phyloP scores from a whole-genome alignment of 2,113 vertebrate species.

The Australoheros scitulus region DNA sequence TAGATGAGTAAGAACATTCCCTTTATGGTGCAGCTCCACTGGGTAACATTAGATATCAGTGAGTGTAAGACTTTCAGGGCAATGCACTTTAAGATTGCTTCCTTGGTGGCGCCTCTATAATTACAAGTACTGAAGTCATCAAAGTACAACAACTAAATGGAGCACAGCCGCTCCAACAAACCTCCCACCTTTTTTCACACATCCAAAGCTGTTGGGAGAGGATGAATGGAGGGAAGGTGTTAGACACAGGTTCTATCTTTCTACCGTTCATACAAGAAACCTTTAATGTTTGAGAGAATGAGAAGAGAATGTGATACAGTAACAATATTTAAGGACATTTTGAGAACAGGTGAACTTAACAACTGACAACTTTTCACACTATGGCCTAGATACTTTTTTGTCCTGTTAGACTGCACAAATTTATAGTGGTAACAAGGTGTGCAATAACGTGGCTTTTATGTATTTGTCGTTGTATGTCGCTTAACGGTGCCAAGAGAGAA shows the following conservation, averaged over 20 bases:
- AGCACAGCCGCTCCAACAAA: conserved; percentile 46
- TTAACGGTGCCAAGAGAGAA: neutral
- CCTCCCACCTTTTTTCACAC: conserved; percentile 36
- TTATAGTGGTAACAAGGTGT: neutral
- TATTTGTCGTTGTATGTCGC: conserved; percentile 2
- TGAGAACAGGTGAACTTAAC: neutral
- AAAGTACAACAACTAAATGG: conserved; percentile 60
- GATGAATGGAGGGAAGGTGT: neutral
- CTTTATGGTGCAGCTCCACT: conserved; percentile 43
- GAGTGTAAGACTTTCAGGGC: conserved; percentile 40
- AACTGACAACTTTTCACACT: conserved; percentile 8
- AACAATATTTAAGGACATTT: neutral
- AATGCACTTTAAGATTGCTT: conserved; percentile 58
- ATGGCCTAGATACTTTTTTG: conserved; percentile 1
- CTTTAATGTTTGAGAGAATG: neutral
- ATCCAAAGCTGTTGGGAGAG: conserved; percentile 8
- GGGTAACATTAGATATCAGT: conserved; percentile 50
- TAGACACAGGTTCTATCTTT: neutral
- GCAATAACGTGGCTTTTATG: conserved; percentile 17
- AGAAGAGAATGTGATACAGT: neutral
- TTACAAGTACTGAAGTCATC: conserved; percentile 62
- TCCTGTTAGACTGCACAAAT: neutral
- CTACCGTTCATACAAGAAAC: conserved; percentile 20
- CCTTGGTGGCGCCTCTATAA: conserved; percentile 50
- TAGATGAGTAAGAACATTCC: conserved; percentile 43